Base-by-base conservation (phyloP, 2,888 invertebrate genomes). In the Odontothrips loti region DNA sequence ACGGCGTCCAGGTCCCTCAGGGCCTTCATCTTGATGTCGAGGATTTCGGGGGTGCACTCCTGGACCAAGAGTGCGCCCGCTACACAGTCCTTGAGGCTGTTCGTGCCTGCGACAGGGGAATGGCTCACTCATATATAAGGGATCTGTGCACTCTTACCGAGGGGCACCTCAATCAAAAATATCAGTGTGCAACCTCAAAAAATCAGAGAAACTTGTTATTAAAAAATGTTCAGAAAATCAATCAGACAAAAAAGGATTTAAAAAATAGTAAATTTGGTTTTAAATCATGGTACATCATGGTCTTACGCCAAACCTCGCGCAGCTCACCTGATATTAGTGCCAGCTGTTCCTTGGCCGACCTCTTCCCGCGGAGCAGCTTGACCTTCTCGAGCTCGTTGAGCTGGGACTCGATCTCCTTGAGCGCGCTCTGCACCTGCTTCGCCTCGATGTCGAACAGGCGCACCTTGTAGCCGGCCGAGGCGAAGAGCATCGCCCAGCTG, bases 401-500 rank as follows among this genome's bases (percentile, higher is more conserved):
- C 86, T 97, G 95, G 17, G 90, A 87, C 84, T 92, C 88, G 80
- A 97, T 94, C 84, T 95, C 93, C 10, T 89, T 89, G 0, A 96
- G 87, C 0, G 96, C 96, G 80, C 90, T 90, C 15, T 91, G 87
- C 43, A 96, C 91, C 88, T 95, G 95, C 83, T 93, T 90, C 0
- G 92, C 90, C 68, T 94, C 89, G 80, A 95, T 93, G 86, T 99
- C 99, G 87, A 92, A 98, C 80, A 99, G 89, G 20, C 90, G 90
- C 47, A 98, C 98, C 86, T 93, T 90, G 87, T 97, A 98, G 17
- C 97, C 98, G 8, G 93, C 95, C 12, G 95, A 92, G 0, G 97
- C 97, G 87, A 97, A 99, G 63, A 98, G 90, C 97, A 98, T 98
- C 0, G 98, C 95, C 97, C 97, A 99, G 85, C 97, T 97, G 82